Evolutionary conservation across 2,888 invertebrate species (phyloP), one percentile per base, ranked within the genome.

Genomic region (Callimorpha dominula): DNA sequence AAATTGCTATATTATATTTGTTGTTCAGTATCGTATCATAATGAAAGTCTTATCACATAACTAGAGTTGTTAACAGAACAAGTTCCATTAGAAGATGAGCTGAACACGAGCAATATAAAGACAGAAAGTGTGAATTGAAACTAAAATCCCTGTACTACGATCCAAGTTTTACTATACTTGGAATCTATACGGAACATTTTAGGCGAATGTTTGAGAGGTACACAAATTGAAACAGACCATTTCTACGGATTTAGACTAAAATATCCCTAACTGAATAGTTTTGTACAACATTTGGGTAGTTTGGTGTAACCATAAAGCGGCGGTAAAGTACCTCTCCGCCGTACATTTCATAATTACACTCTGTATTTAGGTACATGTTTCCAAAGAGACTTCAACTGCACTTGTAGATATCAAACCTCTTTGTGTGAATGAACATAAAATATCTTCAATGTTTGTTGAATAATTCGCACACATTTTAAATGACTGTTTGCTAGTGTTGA

Each of bases 401-500:
- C 70, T 72, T 71, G 76, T 70, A 79, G 72, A 72, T 81, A 79
- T 70, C 71, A 78, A 74, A 69, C 73, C 80, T 79, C 76, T 83
- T 79, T 80, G 77, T 79, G 76, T 72, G 65, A 72, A 67, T 72
- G 74, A 74, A 78, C 77, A 78, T 80, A 80, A 81, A 87, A 85
- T 83, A 83, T 81, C 80, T 84, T 78, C 70, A 74, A 78, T 85
- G 82, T 86, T 86, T 83, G 82, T 76, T 80, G 74, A 82, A 82
- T 81, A 81, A 80, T 82, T 81, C 76, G 70, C 80, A 72, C 73
- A 76, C 79, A 76, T 74, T 78, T 81, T 85, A 86, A 88, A 87
- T 84, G 85, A 86, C 82, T 86, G 80, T 84, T 84, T 86, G 85
- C 88, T 87, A 83, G 83, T 81, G 80, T 73, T 81, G 76, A 74